Evolutionary conservation across 1,140 invertebrate genomes (phyloP).

Genomic region (Drosophila ananassae): DNA sequence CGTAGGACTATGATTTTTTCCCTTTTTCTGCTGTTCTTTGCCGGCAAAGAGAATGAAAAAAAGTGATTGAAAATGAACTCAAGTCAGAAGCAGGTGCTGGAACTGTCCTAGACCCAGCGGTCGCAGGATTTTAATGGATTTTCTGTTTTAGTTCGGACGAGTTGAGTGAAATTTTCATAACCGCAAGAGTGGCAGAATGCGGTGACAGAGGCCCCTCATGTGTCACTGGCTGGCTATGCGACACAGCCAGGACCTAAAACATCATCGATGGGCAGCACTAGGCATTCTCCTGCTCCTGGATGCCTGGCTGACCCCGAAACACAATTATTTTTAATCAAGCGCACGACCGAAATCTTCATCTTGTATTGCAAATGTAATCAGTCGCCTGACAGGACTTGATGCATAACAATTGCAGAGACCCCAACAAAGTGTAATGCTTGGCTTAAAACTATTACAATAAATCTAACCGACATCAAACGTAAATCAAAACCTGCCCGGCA

Average conservation of each 20-base stretch:
- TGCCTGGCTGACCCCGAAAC: slow-evolving; percentile 9
- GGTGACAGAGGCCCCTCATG: not conserved
- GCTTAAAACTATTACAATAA: slow-evolving; percentile 67
- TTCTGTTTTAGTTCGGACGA: slow-evolving; percentile 42
- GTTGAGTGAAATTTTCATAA: slow-evolving; percentile 24
- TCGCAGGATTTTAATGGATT: slow-evolving; percentile 72
- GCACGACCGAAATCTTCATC: slow-evolving; percentile 35
- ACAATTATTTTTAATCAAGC: slow-evolving; percentile 62
- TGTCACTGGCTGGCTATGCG: not conserved
- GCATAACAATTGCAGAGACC: slow-evolving; percentile 68
- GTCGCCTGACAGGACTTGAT: slow-evolving; percentile 47
- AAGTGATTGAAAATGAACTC: slow-evolving; percentile 82
- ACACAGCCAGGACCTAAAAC: not conserved
- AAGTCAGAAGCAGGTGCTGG: slow-evolving; percentile 73
- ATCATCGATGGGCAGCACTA: not conserved
- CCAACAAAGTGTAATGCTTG: slow-evolving; percentile 50
- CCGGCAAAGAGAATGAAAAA: slow-evolving; percentile 65
- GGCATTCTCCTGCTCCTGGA: not conserved
- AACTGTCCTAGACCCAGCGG: slow-evolving; percentile 25
- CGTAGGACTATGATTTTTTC: slow-evolving; percentile 40
- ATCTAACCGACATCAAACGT: slow-evolving; percentile 80
- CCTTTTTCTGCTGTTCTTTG: slow-evolving; percentile 65
- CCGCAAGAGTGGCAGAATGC: slow-evolving; percentile 20
- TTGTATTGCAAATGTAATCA: slow-evolving; percentile 68
- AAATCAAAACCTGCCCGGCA: slow-evolving; percentile 69